These are phyloP conservation scores for Noctua pronuba DNA, from an alignment of 2,888 invertebrate genomes.

Conservation along the genomic window DNA sequence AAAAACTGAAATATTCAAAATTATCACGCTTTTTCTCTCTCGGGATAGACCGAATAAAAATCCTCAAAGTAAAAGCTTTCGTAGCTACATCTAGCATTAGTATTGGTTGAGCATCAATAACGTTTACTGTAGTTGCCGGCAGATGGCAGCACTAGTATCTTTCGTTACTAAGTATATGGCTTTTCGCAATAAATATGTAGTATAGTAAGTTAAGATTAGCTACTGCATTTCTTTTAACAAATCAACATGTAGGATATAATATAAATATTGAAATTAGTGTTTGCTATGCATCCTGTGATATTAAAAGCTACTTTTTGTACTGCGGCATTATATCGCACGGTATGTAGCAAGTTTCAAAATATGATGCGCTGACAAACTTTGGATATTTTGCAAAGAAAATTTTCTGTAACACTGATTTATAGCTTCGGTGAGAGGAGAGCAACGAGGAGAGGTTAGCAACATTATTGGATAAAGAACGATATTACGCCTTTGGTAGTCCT, in stretches of 20 bases:
- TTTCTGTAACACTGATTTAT: background rate
- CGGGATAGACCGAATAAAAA: background rate
- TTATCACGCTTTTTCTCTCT: background rate
- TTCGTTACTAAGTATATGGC: background rate
- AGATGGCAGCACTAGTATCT: constrained; percentile 52
- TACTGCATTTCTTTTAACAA: background rate
- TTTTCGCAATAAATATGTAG: background rate
- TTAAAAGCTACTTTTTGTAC: background rate
- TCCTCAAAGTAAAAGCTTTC: background rate
- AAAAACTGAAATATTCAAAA: background rate
- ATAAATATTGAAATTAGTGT: background rate
- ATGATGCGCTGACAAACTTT: background rate
- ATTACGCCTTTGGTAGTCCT: background rate
- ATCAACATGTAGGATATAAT: no score
- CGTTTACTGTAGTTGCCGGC: background rate
- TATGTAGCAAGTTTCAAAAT: no score
- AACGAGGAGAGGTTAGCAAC: no score
- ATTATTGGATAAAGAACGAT: background rate
- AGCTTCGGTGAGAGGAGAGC: no score
- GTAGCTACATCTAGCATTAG: constrained; percentile 7
- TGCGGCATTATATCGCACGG: background rate
- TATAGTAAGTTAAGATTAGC: background rate
- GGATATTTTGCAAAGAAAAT: background rate
- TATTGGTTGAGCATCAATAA: background rate
- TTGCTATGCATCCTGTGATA: background rate